These are phyloP conservation scores for Pteropus alecto DNA, from an alignment of 2,113 vertebrate species.

Conservation along the genomic window DNA sequence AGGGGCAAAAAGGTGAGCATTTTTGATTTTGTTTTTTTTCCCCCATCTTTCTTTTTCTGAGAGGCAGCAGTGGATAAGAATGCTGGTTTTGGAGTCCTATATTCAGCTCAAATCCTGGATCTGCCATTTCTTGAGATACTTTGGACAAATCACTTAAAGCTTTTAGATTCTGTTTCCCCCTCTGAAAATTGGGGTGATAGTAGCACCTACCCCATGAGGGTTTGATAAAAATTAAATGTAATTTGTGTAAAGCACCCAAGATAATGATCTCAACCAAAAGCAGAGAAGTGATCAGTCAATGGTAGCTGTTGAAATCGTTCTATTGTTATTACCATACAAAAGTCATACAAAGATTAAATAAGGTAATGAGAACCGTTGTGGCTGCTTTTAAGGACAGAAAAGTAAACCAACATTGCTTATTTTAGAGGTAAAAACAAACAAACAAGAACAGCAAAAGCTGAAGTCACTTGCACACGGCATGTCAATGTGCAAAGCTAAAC, in stretches of 20 bases:
- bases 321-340: neutral
- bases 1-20: no score
- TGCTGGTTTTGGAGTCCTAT: neutral
- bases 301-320: neutral
- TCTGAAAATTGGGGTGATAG: neutral
- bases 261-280: neutral
- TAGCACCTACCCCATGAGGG: no score
- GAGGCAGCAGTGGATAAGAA: neutral
- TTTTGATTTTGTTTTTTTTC: no score
- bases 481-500: neutral
- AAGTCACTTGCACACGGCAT: neutral
- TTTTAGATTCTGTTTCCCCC: neutral
- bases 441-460: neutral
- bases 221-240: neutral
- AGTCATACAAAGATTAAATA: neutral
- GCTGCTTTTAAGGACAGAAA: neutral
- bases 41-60: neutral
- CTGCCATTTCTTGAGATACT: neutral
- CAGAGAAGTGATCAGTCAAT: neutral
- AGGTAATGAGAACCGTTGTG: neutral
- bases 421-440: neutral
- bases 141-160: neutral
- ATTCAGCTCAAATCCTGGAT: neutral
- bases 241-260: neutral
- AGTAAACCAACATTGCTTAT: neutral